Percentiles rank a stretch among this genome's conserved stretches.
Conservation (phyloP, 2,888 invertebrate species). For the Leucophenga montana region DNA sequence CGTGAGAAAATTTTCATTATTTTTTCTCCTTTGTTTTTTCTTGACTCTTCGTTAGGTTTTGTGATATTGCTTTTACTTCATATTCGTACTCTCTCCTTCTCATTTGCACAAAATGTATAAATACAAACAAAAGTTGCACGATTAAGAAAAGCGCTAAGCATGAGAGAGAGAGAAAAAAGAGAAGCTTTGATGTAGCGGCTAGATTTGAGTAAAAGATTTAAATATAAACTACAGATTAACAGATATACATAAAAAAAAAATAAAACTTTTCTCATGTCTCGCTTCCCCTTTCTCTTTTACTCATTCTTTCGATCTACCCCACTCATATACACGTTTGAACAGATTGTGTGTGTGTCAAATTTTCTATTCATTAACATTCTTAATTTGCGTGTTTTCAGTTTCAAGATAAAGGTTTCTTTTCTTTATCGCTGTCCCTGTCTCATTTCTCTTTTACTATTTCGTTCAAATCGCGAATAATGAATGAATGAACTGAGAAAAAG, state of each 20-base stretch:
- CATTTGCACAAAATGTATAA: background rate
- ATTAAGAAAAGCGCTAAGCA: background rate
- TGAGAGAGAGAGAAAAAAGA: background rate
- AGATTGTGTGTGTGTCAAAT: constrained; percentile 35
- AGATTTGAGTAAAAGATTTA: background rate
- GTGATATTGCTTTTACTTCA: background rate
- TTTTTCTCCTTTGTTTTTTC: background rate
- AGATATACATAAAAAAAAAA: background rate
- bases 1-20: constrained; percentile 58
- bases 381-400: constrained; percentile 48
- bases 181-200: background rate
- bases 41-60: too few species aligned
- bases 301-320: background rate
- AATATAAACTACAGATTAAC: background rate
- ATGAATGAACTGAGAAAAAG: constrained; percentile 2
- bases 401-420: constrained; percentile 36
- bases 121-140: background rate
- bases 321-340: background rate
- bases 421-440: background rate
- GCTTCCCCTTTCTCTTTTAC: background rate
- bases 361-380: constrained; percentile 65
- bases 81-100: background rate
- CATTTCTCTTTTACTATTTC: constrained; percentile 1
- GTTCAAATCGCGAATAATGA: constrained; percentile 34
- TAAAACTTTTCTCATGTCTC: background rate